These are phyloP conservation scores for Pseudomugil gertrudae DNA, from an alignment of 2,797 vertebrate species.

Conservation along the genomic window DNA sequence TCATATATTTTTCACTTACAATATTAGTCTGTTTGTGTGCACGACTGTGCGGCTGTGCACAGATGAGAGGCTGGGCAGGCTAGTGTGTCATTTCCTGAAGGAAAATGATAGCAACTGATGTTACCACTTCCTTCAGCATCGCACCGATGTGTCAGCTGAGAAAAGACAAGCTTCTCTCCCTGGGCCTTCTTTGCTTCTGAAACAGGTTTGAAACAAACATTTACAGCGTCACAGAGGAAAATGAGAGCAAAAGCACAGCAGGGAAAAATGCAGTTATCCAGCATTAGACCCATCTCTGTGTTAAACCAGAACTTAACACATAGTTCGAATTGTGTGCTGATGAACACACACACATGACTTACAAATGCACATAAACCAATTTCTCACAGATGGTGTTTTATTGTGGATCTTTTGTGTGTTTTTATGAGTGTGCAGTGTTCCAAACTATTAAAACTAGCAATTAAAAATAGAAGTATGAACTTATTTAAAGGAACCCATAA, in stretches of 20 bases:
- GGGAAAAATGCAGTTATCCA: neutral
- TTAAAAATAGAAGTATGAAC: neutral
- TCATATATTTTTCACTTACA: neutral
- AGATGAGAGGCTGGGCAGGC: conserved; percentile 15
- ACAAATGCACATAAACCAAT: neutral
- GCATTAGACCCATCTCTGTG: neutral
- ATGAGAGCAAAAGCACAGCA: neutral
- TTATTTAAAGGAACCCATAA: neutral
- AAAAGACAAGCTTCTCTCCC: neutral
- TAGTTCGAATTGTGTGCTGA: neutral
- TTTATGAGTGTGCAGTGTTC: neutral
- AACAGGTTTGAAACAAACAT: neutral
- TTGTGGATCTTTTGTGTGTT: neutral
- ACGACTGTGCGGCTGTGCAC: conserved; percentile 22
- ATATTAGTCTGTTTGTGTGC: conserved; percentile 1
- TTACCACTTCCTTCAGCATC: conserved; percentile 75
- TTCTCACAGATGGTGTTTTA: neutral
- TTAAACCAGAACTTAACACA: neutral
- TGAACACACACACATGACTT: neutral
- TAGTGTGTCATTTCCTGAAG: conserved; percentile 78
- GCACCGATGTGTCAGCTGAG: conserved; percentile 56
- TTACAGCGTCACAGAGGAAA: neutral
- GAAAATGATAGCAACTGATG: conserved; percentile 63
- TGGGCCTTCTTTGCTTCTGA: neutral
- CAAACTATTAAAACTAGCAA: neutral